Percentiles rank a stretch among this genome's conserved stretches.
These are phyloP conservation scores for Empis stercorea DNA, from an alignment of 2,888 invertebrate genomes.

Conservation along the genomic window DNA sequence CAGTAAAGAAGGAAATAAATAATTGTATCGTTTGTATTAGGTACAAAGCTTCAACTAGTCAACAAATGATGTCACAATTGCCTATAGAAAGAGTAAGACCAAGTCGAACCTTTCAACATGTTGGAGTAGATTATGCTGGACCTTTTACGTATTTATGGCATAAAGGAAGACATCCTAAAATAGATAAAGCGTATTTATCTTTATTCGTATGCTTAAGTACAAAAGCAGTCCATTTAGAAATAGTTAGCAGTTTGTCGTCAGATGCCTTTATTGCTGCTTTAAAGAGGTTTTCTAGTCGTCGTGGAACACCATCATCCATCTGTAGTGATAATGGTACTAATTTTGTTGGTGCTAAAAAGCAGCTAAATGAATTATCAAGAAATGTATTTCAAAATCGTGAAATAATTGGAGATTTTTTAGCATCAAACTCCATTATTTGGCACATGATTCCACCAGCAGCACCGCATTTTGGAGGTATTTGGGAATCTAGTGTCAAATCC, in stretches of 20 bases:
- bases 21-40: background rate
- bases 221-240: background rate
- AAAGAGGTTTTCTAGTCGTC: constrained; percentile 14
- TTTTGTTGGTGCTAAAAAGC: no score
- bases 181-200: no score
- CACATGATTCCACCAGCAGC: constrained; percentile 13
- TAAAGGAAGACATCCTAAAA: no score
- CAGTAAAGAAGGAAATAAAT: background rate
- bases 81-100: background rate
- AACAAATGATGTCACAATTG: background rate
- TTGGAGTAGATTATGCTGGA: constrained; percentile 10
- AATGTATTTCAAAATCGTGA: no score
- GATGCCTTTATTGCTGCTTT: constrained; percentile 15
- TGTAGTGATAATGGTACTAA: constrained; percentile 19
- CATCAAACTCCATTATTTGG: background rate
- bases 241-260: constrained; percentile 1
- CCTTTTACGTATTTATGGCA: no score
- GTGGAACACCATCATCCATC: constrained; percentile 14
- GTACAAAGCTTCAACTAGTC: background rate
- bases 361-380: background rate
- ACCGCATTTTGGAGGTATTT: constrained; percentile 21
- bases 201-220: constrained; percentile 13
- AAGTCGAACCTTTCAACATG: constrained; percentile 5
- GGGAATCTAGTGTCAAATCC: constrained; percentile 20
- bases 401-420: constrained; percentile 19